Evolutionary conservation across 2,797 vertebrate species (phyloP), one percentile per base, ranked within the genome.

Genomic region (Mallotus villosus): DNA sequence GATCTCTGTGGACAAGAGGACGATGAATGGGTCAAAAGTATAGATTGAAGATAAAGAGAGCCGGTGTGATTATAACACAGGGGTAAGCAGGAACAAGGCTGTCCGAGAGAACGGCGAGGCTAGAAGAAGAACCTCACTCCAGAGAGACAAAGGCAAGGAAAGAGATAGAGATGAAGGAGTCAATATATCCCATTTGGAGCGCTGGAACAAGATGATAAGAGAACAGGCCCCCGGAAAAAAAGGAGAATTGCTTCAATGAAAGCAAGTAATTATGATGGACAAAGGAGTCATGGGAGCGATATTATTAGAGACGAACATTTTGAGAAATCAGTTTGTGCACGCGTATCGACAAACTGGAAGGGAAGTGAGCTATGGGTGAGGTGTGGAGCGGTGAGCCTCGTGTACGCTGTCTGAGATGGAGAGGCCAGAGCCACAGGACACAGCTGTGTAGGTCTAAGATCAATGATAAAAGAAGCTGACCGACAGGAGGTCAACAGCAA

Each of bases 41-140:
- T 68, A 63, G 81, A 83, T 21, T 60, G 87, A 74, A 85, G 83
- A 86, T 78, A 75, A 46, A 71, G 79, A 78, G 63, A 78, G 67
- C 46, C 67, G 78, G 86, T 65, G 84, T 27, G n/a, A 81, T 78
- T 90, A 88, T 90, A 88, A 83, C 84, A 86, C 75, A 1, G 73
- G 78, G 81, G 82, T 88, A 82, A 88, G 82, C 86, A 83, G 75
- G 81, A 82, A 82, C 67, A 83, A 71, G 58, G 24, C 27, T 27
- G 6, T 19, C 25, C 41, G 73, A 83, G 29, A 75, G 80, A 73
- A 74, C 69, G 14, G 77, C 76, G 78, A 83, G 55, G 46, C 67
- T 60, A 72, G 0, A 19, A 77, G 78, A 79, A 1, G 24, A 66
- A 73, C 71, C 63, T 67, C 68, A 76, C 82, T 83, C 83, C 51